These are phyloP conservation scores for Eonycteris spelaea DNA, from an alignment of 2,113 vertebrate species.

Conservation along the genomic window DNA sequence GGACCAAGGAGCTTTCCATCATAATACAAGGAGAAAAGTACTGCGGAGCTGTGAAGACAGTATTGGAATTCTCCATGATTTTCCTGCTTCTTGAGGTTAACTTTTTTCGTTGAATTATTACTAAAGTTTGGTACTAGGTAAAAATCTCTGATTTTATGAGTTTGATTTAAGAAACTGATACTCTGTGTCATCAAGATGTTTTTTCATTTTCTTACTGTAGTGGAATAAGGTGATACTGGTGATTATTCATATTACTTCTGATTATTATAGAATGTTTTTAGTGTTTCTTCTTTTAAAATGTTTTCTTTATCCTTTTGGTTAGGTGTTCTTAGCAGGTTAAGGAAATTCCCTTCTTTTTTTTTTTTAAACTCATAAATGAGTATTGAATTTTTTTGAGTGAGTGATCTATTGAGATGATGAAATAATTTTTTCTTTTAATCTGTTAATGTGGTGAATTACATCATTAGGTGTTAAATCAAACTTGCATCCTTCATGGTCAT, in stretches of 20 bases:
- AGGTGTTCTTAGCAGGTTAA: background rate
- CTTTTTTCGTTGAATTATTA: background rate
- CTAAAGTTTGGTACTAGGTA: background rate
- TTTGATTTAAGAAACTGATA: background rate
- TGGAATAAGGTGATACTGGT: background rate
- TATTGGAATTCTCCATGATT: background rate
- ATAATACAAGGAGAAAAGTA: background rate
- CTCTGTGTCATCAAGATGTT: background rate
- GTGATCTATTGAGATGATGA: background rate
- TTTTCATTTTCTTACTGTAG: background rate
- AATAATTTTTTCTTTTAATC: background rate
- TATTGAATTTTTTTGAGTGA: background rate
- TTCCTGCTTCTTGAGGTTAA: background rate
- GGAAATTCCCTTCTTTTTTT: background rate
- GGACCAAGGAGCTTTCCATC: background rate
- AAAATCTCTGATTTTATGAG: background rate
- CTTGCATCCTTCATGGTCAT: background rate
- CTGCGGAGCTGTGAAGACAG: background rate
- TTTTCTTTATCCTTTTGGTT: background rate
- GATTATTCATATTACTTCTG: background rate
- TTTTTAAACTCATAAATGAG: background rate
- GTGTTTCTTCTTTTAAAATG: background rate
- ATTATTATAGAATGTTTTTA: background rate
- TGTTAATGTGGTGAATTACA: background rate
- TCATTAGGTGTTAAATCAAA: background rate